Base-by-base conservation (phyloP, 2,113 vertebrate genomes). In the Rhombomys opimus region DNA sequence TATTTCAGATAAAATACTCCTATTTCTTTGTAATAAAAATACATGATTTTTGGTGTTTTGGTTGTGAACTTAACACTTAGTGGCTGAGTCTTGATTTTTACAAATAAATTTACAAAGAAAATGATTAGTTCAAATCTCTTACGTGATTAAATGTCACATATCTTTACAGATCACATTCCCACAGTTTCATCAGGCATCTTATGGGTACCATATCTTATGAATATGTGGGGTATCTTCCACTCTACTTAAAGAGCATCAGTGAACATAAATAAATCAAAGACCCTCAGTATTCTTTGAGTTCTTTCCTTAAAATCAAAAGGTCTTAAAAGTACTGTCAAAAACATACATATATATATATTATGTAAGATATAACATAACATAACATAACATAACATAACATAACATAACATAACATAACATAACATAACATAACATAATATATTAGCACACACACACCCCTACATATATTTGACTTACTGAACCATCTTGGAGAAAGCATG, bases 241-340 rank as follows among this genome's bases (percentile, higher is more conserved):
- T 17, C 95, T 93, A 46, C 17, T 92, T 67, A 93, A 86, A 67
- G 67, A 92, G 18, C 63, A 52, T 97, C 88, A 30, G 81, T 68
- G 52, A 95, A 87, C 94, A 90, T 46, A 0, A 86, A 70, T 96
- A 95, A 93, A 92, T 90, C 89, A 91, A 68, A 96, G 84, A 96
- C 96, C 93, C 84, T 98, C 52, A 85, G 86, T 13, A 67, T 89
- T 67, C 67, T 84, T 86, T 52, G 41, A 25, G 23, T 7, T 78
- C 95, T 86, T 94, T 93, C 76, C 18, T 90, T 72, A 96, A 5
- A 81, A 91, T 90, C 68, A 84, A 70, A 91, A 35, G 15, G 75
- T 22, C 73, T 87, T 89, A 0, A 0, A 78, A 89, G 27, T 77
- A 10, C 93, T 90, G 72, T n/a, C 92, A 96, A 97, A 96, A 90